Base-by-base conservation (phyloP, 2,113 vertebrate genomes). In the Himantopus leucocephalus region DNA sequence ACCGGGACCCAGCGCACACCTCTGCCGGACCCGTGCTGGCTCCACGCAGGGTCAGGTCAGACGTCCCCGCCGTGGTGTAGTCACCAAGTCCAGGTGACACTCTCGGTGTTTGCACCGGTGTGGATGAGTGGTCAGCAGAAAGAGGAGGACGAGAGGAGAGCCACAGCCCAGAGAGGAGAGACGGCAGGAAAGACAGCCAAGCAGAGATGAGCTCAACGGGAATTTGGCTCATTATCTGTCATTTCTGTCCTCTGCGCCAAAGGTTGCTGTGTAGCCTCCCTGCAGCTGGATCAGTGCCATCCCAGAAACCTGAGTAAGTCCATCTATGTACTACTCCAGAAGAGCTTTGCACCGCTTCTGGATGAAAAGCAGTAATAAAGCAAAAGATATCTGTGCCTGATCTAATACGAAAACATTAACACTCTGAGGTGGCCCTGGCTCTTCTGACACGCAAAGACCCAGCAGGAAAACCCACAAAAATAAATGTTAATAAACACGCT, bases 41-140 rank as follows among this genome's bases (percentile, higher is more conserved):
- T 70, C 23, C 15, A 6, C 0, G 3, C 26, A 70, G 48, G 10
- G 18, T 27, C 37, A 48, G 22, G 53, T 19, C n/a, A 15, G 60
- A 32, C 2, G 8, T n/a, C 39, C 60, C 34, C 2, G 0, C 5
- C 7, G 11, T 1, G 3, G 20, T 12, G 47, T 27, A 32, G 83
- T 23, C 62, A 74, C 53, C 30, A 35, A 5, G 9, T 53, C 37
- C 55, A 26, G 39, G 39, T 35, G 47, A 55, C 5, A 2, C n/a
- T 30, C 58, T 43, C 2, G 1, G 37, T 47, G 39, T 60, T 68
- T 35, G 47, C 4, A 3, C 4, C 29, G 27, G 21, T 5, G 17
- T 32, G n/a, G 62, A 35, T 6, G 2, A 59, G 34, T 2, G 4
- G 30, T 35, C 60, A 32, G 21, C 7, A 67, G 60, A n/a, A 85